Evolutionary conservation across 2,113 vertebrate genomes (phyloP), one percentile per base, ranked within the genome.

Genomic region (Lophura nycthemera): DNA sequence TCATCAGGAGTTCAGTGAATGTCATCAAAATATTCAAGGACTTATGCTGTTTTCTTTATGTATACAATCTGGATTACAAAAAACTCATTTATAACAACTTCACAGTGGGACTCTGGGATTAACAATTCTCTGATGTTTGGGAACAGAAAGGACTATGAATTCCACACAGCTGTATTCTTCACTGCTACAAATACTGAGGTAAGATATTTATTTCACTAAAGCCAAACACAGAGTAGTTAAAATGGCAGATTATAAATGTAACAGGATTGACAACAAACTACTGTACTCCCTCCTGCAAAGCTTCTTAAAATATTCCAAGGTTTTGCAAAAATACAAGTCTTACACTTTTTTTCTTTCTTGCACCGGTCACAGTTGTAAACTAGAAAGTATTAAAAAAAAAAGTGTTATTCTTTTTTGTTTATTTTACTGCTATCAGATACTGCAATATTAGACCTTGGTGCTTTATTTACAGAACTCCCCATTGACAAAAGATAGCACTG

Each of bases 391-490:
- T 17, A 11, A 40, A 63, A 94, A 96, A 94, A 92, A 87, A 6
- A n/a, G 2, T 60, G 91, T 95, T 78, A 89, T 70, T 84, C 13
- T 13, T 14, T 76, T 86, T 82, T 84, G 69, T 92, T 96, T 64
- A 93, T 36, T 91, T 84, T 89, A 86, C 48, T 90, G 75, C 82
- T 92, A 93, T 95, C 89, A 92, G 94, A 93, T 96, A 97, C 93
- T 92, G 71, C 54, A 94, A 82, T 88, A 94, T 87, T 75, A 95
- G 96, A 97, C 88, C 91, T 95, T 83, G 76, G 94, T 89, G 67
- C 72, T 97, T 96, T 97, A 97, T 97, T 97, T 98, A 97, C 95
- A 97, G 88, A 97, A 96, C 89, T 96, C 91, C 94, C 95, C 88
- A 94, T 79, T 86, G 95, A 97, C 95, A 97, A 97, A 97, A 94